phyloP scores from a whole-genome alignment of 2,888 invertebrate species.

The Phengaris arion region DNA sequence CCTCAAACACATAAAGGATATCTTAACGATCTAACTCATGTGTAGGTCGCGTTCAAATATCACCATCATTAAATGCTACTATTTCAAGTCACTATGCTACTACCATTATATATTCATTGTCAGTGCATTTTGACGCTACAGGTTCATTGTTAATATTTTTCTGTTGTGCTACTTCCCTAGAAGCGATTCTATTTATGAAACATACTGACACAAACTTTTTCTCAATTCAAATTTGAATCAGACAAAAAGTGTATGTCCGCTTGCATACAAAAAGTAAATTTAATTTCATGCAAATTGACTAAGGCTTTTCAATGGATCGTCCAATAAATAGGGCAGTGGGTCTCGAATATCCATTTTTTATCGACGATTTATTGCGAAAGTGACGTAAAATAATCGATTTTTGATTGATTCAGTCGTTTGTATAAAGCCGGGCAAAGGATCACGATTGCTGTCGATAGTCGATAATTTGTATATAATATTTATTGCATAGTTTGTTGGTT shows the following conservation, averaged over 20 bases:
- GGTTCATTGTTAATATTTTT: not conserved
- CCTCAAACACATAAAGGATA: slow-evolving; percentile 24
- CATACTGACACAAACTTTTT: not conserved
- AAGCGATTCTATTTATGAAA: not conserved
- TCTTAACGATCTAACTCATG: slow-evolving; percentile 18
- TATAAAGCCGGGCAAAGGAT: slow-evolving; percentile 20
- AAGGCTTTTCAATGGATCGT: slow-evolving; percentile 13
- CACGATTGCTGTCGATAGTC: slow-evolving; percentile 28
- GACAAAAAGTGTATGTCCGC: slow-evolving; percentile 15
- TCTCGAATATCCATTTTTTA: slow-evolving; percentile 42
- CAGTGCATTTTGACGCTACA: not conserved
- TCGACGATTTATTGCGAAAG: slow-evolving; percentile 53
- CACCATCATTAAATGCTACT: not conserved
- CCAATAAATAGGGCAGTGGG: slow-evolving; percentile 54
- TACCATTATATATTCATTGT: not conserved
- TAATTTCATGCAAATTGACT: slow-evolving; percentile 30
- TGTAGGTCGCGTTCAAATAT: slow-evolving; percentile 23
- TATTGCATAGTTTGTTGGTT: not conserved
- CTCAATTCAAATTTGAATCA: slow-evolving; percentile 7
- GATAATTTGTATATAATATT: slow-evolving; percentile 20
- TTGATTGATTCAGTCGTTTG: slow-evolving; percentile 25
- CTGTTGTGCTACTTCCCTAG: not conserved
- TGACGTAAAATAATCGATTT: slow-evolving; percentile 35
- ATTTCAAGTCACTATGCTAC: not conserved
- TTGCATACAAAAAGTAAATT: slow-evolving; percentile 24